Conservation (phyloP, 2,888 invertebrate species). For the Thecophora atra region DNA sequence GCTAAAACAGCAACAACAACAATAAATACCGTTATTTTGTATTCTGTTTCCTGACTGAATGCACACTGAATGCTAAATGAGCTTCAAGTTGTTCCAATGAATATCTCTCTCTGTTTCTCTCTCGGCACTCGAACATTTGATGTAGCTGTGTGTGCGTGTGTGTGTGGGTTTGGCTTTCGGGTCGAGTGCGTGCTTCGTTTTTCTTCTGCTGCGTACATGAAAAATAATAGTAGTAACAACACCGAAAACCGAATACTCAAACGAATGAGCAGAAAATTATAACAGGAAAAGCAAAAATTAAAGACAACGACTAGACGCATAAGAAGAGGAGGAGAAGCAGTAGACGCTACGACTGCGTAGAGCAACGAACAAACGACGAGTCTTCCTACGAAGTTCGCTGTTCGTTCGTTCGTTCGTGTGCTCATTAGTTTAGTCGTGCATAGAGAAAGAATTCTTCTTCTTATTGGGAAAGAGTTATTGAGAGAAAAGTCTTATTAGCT, state of each 20-base stretch:
- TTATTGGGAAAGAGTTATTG: too few species aligned
- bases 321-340: neutral
- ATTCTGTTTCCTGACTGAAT: conserved; percentile 44
- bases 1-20: neutral
- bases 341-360: neutral
- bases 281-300: conserved; percentile 1
- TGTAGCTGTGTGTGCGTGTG: neutral
- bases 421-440: too few species aligned
- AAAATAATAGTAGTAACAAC: neutral
- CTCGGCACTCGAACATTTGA: too few species aligned
- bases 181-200: conserved; percentile 4
- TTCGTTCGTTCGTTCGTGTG: too few species aligned
- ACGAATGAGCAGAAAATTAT: neutral
- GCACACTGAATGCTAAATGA: conserved; percentile 58
- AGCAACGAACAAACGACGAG: neutral
- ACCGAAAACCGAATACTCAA: neutral
- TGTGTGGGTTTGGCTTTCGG: neutral
- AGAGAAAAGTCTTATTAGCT: too few species aligned
- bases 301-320: neutral
- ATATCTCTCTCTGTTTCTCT: too few species aligned
- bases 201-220: neutral
- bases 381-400: too few species aligned
- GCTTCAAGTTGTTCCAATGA: conserved; percentile 34
- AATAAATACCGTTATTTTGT: conserved; percentile 41
- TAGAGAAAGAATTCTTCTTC: too few species aligned